Conservation (phyloP, 1,140 invertebrate genomes). For the Hyles vespertilio region DNA sequence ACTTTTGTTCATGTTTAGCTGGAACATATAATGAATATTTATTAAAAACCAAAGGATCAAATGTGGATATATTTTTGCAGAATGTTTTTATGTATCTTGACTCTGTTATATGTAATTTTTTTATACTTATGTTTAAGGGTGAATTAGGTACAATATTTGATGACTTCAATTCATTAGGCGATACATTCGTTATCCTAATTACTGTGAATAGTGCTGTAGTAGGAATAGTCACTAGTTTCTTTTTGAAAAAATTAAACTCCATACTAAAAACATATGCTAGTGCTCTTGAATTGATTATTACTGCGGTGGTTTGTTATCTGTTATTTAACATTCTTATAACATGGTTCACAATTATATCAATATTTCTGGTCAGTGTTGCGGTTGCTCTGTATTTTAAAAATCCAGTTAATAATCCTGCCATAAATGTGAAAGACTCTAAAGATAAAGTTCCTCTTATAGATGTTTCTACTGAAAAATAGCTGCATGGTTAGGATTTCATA, state of each 20-base stretch:
- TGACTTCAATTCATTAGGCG: slow-evolving; percentile 77
- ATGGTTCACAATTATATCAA: slow-evolving; percentile 88
- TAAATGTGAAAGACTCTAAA: slow-evolving; percentile 36
- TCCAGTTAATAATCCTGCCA: slow-evolving; percentile 82
- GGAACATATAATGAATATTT: slow-evolving; percentile 98
- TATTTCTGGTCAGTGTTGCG: slow-evolving; percentile 88
- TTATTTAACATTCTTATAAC: slow-evolving; percentile 93
- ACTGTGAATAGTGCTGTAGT: slow-evolving; percentile 93
- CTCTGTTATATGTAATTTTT: slow-evolving; percentile 92
- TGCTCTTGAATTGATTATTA: slow-evolving; percentile 94
- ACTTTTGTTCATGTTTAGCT: slow-evolving; percentile 94
- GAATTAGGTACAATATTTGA: slow-evolving; percentile 79
- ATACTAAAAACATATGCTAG: slow-evolving; percentile 98
- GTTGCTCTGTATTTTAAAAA: slow-evolving; percentile 93
- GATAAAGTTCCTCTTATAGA: slow-evolving; percentile 59
- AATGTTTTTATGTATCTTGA: slow-evolving; percentile 98
- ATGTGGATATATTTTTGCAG: slow-evolving; percentile 94
- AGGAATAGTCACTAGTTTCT: slow-evolving; percentile 96
- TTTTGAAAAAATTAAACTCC: slow-evolving; percentile 94
- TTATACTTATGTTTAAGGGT: slow-evolving; percentile 81
- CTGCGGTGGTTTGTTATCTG: slow-evolving; percentile 91
- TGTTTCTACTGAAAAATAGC: slow-evolving; percentile 32
- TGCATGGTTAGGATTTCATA: background rate
- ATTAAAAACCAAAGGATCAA: slow-evolving; percentile 88
- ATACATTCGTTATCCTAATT: slow-evolving; percentile 86